Base-by-base conservation (phyloP, 2,797 vertebrate species). In the Falco naumanni region DNA sequence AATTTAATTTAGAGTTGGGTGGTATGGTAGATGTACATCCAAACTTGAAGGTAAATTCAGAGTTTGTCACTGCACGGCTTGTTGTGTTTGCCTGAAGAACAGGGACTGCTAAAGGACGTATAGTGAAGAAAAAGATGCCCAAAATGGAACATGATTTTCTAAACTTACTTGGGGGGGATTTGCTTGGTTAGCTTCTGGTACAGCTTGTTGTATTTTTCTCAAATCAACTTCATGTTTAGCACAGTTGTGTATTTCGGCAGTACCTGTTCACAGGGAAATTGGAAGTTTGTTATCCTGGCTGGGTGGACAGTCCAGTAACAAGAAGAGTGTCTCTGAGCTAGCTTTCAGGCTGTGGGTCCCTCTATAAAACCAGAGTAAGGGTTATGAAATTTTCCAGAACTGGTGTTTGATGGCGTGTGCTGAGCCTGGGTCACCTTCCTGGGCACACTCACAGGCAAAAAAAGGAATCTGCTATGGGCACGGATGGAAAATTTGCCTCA, bases 401-500 rank as follows among this genome's bases (percentile, higher is more conserved):
- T 1, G 12, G 45, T 5, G 56, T 25, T 31, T 3, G 9, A 2
- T 4, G 10, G n/a, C 7, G 4, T 4, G 56, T 31, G 72, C 45
- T 9, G 45, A 33, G 74, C 28, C 57, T 39, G 4, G 74, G 12
- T 25, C 74, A 7, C 45, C 45, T 20, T 13, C 22, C 19, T 16
- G 41, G 54, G 41, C 41, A 7, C 31, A 26, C 7, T 17, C 31
- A 9, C 24, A 2, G 53, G 41, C 33, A 20, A 18, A 33, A 19
- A 6, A 4, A 16, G 41, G 41, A 43, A 18, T 2, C 28, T 39
- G 28, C 74, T 39, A 57, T 2, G 4, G n/a, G 37, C 75, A 28
- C 1, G 0, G 48, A 2, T 6, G 37, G 59, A 16, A 4, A 0
- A 10, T 26, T 13, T 41, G 29, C 3, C 24, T 9, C 1, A 31